These are phyloP conservation scores for Neolamprologus sp. DNA, from an alignment of 2,113 vertebrate genomes.

Conservation along the genomic window DNA sequence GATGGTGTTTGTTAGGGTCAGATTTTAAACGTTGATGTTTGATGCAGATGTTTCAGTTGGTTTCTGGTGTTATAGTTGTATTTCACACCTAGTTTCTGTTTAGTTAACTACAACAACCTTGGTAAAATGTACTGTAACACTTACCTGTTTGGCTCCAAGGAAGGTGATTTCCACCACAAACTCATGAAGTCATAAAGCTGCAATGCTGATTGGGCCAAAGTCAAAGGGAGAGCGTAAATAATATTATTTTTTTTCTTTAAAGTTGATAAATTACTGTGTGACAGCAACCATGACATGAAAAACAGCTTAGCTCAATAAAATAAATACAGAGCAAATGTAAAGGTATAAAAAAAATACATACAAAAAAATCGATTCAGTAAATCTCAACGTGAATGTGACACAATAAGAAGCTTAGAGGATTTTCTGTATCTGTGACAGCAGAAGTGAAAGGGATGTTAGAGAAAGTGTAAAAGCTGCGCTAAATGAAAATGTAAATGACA, in stretches of 20 bases:
- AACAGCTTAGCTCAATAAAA: neutral
- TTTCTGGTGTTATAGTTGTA: neutral
- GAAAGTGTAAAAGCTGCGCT: neutral
- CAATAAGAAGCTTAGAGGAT: rapidly evolving
- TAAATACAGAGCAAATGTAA: rapidly evolving
- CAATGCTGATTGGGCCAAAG: rapidly evolving
- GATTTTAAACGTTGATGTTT: rapidly evolving
- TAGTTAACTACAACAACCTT: neutral
- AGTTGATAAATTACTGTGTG: neutral
- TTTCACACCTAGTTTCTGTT: neutral
- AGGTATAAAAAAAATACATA: neutral
- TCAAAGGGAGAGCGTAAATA: rapidly evolving
- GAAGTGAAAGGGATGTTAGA: neutral
- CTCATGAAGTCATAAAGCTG: rapidly evolving
- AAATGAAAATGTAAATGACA: neutral
- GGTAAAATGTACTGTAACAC: neutral
- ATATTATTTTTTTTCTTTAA: neutral
- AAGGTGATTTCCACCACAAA: neutral
- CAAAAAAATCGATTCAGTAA: rapidly evolving
- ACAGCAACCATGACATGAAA: neutral
- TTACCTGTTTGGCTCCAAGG: neutral
- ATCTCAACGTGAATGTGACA: rapidly evolving
- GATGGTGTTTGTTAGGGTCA: neutral
- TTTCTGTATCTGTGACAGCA: neutral
- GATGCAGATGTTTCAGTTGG: neutral